Evolutionary conservation across 2,888 invertebrate species (phyloP).

Genomic region (Agrotis puta): DNA sequence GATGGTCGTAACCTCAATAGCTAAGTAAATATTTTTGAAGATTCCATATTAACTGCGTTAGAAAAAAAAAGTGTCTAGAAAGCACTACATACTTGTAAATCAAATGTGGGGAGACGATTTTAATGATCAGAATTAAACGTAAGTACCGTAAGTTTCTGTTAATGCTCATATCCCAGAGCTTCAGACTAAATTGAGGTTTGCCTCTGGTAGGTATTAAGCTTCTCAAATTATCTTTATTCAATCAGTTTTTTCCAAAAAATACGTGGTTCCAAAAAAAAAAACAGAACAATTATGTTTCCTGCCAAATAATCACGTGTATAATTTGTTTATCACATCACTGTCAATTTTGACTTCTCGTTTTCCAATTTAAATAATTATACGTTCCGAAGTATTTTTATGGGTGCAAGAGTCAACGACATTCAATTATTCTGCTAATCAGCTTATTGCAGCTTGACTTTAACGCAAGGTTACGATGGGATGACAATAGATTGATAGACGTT

Average conservation of each 20-base stretch:
- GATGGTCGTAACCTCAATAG: constrained; percentile 52
- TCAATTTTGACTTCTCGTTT: constrained; percentile 47
- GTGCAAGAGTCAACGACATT: constrained; percentile 41
- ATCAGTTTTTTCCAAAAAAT: constrained; percentile 15
- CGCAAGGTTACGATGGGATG: constrained; percentile 19
- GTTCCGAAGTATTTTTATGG: constrained; percentile 36
- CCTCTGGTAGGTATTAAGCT: neutral
- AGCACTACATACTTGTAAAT: neutral
- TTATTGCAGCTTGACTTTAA: constrained; percentile 6
- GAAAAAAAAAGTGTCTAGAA: neutral
- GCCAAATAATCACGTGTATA: constrained; percentile 36
- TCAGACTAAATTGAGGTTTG: constrained; percentile 8
- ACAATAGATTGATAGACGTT: constrained; percentile 19
- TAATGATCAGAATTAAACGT: neutral
- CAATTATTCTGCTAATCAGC: constrained; percentile 33
- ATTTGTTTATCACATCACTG: constrained; percentile 54
- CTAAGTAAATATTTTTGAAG: constrained; percentile 39
- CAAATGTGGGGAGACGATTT: neutral
- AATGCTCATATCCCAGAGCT: neutral
- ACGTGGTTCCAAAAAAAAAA: constrained; percentile 20
- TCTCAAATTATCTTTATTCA: constrained; percentile 39
- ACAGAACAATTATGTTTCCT: constrained; percentile 42
- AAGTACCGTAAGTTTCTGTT: neutral
- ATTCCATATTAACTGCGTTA: constrained; percentile 10
- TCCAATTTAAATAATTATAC: constrained; percentile 61